Conservation (phyloP, 2,888 invertebrate genomes). For the Apotomis capreana region DNA sequence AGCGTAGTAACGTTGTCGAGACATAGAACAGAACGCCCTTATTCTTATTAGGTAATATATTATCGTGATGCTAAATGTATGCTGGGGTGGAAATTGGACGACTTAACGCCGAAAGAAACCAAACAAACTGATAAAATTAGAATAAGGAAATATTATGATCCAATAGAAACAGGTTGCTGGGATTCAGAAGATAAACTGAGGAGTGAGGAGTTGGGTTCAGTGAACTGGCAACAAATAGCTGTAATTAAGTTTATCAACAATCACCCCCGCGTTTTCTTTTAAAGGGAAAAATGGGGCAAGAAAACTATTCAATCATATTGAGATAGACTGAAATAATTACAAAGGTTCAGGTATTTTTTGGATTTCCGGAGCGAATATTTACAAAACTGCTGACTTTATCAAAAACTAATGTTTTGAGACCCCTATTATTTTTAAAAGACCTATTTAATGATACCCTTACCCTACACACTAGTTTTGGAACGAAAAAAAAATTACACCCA, state of each 20-base stretch:
- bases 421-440: no score
- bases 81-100: constrained; percentile 10
- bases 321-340: not conserved
- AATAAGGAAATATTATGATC: constrained; percentile 27
- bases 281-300: not conserved
- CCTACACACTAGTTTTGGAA: no score
- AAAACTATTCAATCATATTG: constrained; percentile 4
- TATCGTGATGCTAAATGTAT: constrained; percentile 22
- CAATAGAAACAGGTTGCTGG: constrained; percentile 20
- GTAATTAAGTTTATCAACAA: constrained; percentile 25
- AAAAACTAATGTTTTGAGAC: no score
- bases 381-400: no score
- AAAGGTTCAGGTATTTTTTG: no score
- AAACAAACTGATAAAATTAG: constrained; percentile 25
- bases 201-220: not conserved
- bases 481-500: no score
- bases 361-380: no score
- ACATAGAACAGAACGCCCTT: constrained; percentile 30
- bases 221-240: constrained; percentile 15
- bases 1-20: not conserved
- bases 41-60: constrained; percentile 32
- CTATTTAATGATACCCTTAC: no score
- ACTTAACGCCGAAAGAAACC: constrained; percentile 21
- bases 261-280: not conserved
- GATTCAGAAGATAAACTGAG: constrained; percentile 7